Evolutionary conservation across 2,113 vertebrate species (phyloP), one percentile per base, ranked within the genome.

Genomic region (Marmota flaviventris): DNA sequence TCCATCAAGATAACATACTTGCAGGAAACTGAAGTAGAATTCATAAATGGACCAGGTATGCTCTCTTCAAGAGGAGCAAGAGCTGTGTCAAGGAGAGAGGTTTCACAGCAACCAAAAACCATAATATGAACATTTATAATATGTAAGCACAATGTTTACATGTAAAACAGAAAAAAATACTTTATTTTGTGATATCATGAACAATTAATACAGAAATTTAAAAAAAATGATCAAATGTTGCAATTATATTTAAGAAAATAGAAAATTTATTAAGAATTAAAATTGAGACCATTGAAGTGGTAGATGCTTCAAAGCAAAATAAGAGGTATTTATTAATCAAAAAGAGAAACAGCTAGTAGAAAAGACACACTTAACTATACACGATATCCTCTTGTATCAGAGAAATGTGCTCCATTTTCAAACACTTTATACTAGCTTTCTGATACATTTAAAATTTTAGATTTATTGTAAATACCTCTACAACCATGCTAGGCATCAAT

Each of bases 171-270:
- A 91, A 67, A 88, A 42, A 45, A 89, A 83, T 73, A 75, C 93
- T 95, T 85, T 25, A 76, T 72, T 63, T 53, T 37, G 37, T 69
- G 20, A 86, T 5, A 25, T 39, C 89, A 37, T 17, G 70, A 6
- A 53, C 18, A 22, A 61, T 39, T 37, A 9, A 81, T 22, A 5
- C 3, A 85, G 0, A 0, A 45, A 37, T 70, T 34, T 45, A 96
- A 93, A 25, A 94, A 94, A 94, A 90, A 4, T 90, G 37, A 89
- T 42, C 34, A 17, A 77, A 48, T 81, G 42, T 16, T 6, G 48
- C 63, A 97, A 96, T 77, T 94, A 2, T 73, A 65, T 88, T 97
- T 81, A 96, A 91, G 72, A 92, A 97, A 45, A 39, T 94, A 81
- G 37, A 91, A 78, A 32, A 78, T 48, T 93, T 42, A 56, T 61